Base-by-base conservation (phyloP, 2,888 invertebrate species). In the Tipula lateralis region DNA sequence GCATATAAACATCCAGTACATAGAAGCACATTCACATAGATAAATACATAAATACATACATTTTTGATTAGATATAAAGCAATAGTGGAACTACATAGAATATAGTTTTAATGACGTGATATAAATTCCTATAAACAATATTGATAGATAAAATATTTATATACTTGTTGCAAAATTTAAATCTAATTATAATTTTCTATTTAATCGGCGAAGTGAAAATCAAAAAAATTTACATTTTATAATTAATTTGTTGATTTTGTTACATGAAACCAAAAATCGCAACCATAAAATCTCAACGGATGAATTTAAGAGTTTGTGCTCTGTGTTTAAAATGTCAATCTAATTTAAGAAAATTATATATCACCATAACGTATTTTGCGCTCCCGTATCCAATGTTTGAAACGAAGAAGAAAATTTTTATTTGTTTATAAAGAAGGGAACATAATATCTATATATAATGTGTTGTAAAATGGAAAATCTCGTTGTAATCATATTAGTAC, bases 201-300 rank as follows among this genome's bases (percentile, higher is more conserved):
- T 44, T 16, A 44, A 66, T 24, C 66, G 9, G 9, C 44, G 66
- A 66, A 66, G 24, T 66, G n/a, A 66, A 66, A 66, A 66, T 24
- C 1, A 66, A 66, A 66, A 66, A 66, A 66, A 66, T 66, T 66
- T 66, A 66, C 66, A 66, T 66, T 66, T 66, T 66, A 66, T 66
- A 66, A 66, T 66, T 66, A 66, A 66, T 66, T 66, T 66, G 66
- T 66, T 66, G 66, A 66, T 66, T 66, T 66, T 66, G 24, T 66
- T 66, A 66, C 9, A 66, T 19, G 44, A 50, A 16, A 50, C 16
- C 16, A 16, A 50, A 50, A 50, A 50, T 50, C 44, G 44, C 12
- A 16, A 50, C 24, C 66, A 66, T 66, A 66, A 66, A 66, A 66
- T 66, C 66, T 66, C 66, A 24, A 66, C 66, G 66, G 66, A 66